Conservation (phyloP, 2,113 vertebrate genomes). For the Oceanodroma tethys region DNA sequence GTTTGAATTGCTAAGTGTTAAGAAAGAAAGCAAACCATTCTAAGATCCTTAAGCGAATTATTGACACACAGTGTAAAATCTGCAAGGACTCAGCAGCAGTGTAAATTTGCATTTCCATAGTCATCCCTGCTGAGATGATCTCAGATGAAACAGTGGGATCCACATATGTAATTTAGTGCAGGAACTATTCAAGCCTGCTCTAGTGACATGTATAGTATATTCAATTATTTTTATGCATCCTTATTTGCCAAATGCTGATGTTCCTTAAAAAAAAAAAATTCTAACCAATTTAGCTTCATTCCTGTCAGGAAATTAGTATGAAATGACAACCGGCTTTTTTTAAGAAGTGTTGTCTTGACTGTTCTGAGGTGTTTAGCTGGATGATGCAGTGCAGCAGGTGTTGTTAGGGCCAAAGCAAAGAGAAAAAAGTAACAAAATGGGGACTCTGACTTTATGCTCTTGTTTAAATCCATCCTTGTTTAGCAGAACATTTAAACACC, state of each 20-base stretch:
- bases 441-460: not conserved
- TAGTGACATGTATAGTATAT: not conserved
- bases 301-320: not conserved
- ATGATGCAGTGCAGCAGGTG: not conserved
- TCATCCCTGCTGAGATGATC: slow-evolving; percentile 52
- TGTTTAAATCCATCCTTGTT: not conserved
- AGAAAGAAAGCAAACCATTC: not conserved
- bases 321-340: not conserved
- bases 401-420: not conserved
- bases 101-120: slow-evolving; percentile 61
- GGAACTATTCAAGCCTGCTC: slow-evolving; percentile 19
- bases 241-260: slow-evolving; percentile 23
- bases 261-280: not conserved
- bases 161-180: slow-evolving; percentile 24
- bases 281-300: not conserved
- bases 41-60: not conserved
- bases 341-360: not conserved
- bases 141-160: slow-evolving; percentile 54
- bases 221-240: slow-evolving; percentile 40
- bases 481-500: not conserved
- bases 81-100: slow-evolving; percentile 23
- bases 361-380: not conserved
- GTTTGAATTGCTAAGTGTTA: not conserved
- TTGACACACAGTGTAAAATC: slow-evolving; percentile 26
- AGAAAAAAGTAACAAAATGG: not conserved